Percentiles rank a stretch among this genome's conserved stretches.
These are phyloP conservation scores for Hemaris fuciformis DNA, from an alignment of 2,888 invertebrate genomes.

Conservation along the genomic window DNA sequence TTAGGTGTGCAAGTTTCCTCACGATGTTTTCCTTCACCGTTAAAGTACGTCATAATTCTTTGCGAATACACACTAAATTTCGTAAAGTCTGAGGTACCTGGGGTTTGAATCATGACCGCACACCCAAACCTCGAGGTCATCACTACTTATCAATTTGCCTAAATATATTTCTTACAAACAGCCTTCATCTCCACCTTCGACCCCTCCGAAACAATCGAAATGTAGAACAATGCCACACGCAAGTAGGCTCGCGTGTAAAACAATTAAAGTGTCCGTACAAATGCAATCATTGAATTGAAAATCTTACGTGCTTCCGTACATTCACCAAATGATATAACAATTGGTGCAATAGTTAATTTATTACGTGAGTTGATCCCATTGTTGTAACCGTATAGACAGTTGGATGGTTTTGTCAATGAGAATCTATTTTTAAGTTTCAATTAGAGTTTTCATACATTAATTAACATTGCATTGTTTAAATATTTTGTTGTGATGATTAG, in stretches of 20 bases:
- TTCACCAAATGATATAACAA: constrained; percentile 20
- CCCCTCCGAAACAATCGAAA: constrained; percentile 5
- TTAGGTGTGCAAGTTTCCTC: too few species aligned
- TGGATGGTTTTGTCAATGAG: not conserved
- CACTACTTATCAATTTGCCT: too few species aligned
- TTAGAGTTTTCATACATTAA: not conserved
- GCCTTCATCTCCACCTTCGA: not conserved
- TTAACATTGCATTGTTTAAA: not conserved
- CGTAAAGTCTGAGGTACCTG: too few species aligned
- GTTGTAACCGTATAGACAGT: constrained; percentile 2
- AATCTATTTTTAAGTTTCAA: not conserved
- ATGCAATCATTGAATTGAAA: constrained; percentile 26
- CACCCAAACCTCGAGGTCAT: too few species aligned
- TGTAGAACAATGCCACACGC: constrained; percentile 32
- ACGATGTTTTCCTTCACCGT: too few species aligned
- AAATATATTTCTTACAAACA: not conserved
- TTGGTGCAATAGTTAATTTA: constrained; percentile 1
- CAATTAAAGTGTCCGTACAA: constrained; percentile 20
- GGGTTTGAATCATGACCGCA: too few species aligned
- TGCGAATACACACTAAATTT: too few species aligned
- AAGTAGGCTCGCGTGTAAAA: constrained; percentile 12
- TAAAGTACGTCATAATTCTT: too few species aligned
- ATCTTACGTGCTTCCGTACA: constrained; percentile 35
- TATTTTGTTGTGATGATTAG: not conserved
- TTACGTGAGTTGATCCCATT: constrained; percentile 8